Evolutionary conservation across 2,113 vertebrate genomes (phyloP).

Genomic region (Eulemur macaco): DNA sequence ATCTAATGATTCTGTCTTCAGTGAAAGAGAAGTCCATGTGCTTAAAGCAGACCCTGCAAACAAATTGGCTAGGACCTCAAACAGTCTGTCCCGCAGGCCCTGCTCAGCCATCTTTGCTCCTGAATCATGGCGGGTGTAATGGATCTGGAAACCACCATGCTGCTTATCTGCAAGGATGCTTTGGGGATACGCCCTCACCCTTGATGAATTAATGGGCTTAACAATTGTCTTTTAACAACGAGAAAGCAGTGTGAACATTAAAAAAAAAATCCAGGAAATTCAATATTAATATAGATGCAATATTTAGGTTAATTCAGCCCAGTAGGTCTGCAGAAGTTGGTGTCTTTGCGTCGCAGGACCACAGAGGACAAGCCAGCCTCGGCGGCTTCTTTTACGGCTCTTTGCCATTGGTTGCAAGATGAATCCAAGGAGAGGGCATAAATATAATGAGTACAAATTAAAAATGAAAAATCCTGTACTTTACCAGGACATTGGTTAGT

Average conservation of each 20-base stretch:
- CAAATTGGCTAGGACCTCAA: background rate
- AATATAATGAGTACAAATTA: background rate
- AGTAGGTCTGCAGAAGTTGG: background rate
- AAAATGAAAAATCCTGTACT: background rate
- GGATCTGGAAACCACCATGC: accelerated
- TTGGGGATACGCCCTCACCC: too few species aligned
- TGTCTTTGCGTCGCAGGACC: too few species aligned
- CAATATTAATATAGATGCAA: background rate
- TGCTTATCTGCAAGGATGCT: accelerated
- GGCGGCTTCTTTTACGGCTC: background rate
- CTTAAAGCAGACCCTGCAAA: background rate
- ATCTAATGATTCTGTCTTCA: background rate
- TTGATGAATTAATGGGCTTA: background rate
- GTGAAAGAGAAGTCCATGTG: background rate
- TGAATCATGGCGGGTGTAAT: background rate
- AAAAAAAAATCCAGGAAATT: background rate
- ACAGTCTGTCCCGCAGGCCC: accelerated
- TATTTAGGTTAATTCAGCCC: background rate
- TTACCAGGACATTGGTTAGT: background rate
- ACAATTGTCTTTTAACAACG: background rate
- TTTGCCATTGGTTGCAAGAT: background rate
- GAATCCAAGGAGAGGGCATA: background rate
- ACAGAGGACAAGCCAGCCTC: too few species aligned
- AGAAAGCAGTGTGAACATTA: background rate
- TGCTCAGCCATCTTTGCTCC: background rate